Conservation (phyloP, 1,140 invertebrate genomes). For the silkworm (Bombyx mori) region DNA sequence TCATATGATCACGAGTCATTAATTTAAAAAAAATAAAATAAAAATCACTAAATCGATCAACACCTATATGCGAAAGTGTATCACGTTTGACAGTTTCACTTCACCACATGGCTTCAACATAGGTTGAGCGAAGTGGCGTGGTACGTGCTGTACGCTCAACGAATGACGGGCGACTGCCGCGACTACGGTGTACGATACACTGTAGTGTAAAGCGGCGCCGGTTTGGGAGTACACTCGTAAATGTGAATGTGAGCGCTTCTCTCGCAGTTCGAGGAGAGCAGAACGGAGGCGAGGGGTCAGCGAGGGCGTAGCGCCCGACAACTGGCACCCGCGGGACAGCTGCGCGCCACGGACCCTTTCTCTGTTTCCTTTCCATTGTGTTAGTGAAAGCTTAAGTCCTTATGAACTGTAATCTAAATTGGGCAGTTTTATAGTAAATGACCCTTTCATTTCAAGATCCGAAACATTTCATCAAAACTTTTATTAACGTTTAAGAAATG, state of each 20-base stretch:
- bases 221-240: conserved; percentile 20
- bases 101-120: conserved; percentile 58
- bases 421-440: too few relatives aligned
- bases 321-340: conserved; percentile 55
- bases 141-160: conserved; percentile 44
- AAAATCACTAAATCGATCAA: conserved; percentile 32
- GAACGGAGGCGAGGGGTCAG: conserved; percentile 34
- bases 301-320: conserved; percentile 53
- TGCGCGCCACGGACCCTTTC: conserved; percentile 59
- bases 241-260: conserved; percentile 25
- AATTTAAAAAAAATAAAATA: conserved; percentile 29
- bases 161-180: conserved; percentile 41
- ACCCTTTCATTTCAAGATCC: neutral
- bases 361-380: conserved; percentile 39
- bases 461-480: neutral
- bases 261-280: conserved; percentile 28
- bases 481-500: neutral
- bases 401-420: conserved; percentile 9
- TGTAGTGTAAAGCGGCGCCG: conserved; percentile 16
- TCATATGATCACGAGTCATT: conserved; percentile 43
- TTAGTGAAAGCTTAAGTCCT: conserved; percentile 47
- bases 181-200: conserved; percentile 7
- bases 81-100: conserved; percentile 69
- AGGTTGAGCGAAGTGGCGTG: conserved; percentile 29
- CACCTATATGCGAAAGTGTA: conserved; percentile 49